A percentile compares a stretch with the other conserved stretches of the same genome.
These are phyloP conservation scores for Himantopus leucocephalus DNA, from an alignment of 2,113 vertebrate genomes.

Conservation along the genomic window DNA sequence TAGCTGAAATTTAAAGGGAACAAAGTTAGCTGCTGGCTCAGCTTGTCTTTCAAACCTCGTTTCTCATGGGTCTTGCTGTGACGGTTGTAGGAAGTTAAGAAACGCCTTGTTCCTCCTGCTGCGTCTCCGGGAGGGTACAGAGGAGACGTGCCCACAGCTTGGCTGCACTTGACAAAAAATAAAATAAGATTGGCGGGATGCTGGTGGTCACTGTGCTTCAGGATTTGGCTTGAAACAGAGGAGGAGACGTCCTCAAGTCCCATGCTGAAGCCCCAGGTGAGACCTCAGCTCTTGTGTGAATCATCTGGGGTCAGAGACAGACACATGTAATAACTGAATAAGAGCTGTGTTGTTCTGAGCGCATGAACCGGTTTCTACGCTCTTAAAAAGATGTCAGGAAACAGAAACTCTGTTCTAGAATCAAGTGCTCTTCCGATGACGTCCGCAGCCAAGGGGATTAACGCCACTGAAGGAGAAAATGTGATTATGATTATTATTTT, in stretches of 20 bases:
- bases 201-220: neutral
- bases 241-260: neutral
- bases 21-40: neutral
- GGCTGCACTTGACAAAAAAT: accelerated
- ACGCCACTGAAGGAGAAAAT: neutral
- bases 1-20: neutral
- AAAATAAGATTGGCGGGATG: no score
- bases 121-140: neutral
- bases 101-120: neutral
- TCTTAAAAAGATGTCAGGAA: neutral
- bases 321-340: accelerated
- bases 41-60: neutral
- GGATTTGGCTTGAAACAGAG: neutral
- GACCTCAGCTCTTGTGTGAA: neutral
- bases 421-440: neutral
- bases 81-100: neutral
- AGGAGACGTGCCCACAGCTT: neutral
- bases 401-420: neutral
- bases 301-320: neutral
- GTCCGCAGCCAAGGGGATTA: neutral
- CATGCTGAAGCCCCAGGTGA: neutral
- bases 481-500: neutral
- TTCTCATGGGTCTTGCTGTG: neutral
- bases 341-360: neutral
- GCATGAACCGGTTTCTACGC: accelerated